Base-by-base conservation (phyloP, 1,140 invertebrate genomes). In the Zophobas atratus region DNA sequence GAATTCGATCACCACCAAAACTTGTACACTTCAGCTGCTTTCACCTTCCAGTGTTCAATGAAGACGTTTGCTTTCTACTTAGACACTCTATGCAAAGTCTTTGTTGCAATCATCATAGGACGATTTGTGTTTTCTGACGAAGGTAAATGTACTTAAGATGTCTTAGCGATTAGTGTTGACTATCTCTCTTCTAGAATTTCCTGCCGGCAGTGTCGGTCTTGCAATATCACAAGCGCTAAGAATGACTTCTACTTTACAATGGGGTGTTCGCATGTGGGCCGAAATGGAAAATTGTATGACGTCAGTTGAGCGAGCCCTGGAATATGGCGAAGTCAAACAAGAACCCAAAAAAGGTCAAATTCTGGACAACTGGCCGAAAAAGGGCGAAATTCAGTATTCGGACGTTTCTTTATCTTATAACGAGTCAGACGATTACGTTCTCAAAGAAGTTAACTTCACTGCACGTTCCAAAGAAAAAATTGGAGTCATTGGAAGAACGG, bases 1-100 rank as follows among this genome's bases (percentile, higher is more conserved):
- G 92, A 95, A 86, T 96, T 95, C 81, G 94, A 95, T 82, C 92
- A 90, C 78, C 91, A 93, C 84, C 93, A 96, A 90, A 90, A 93
- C 83, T 77, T 92, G 34, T 92, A 93, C 80, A 92, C 91, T 72
- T 90, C 91, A 6, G 90, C 91, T 49, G 20, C 20, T 93, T 46
- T 8, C 43, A 46, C 43, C 8, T 46, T 46, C 43, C 3, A 8
- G 89, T 96, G 1, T 97, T 96, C 86, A 89, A 91, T 51, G 90
- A 94, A 77, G 91, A 94, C 83, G 92, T 46, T 46, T 46, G 43
- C 43, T 3, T 46, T 4, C 43, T 46, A 4, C 6, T 8, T 46
- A 8, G 43, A 46, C 6, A 46, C 43, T 46, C 43, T 46, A 3
- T 46, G 43, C 43, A 46, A 3, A 46, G 43, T 8, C 6, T 46